These are phyloP conservation scores for Dicaeum eximium DNA, from an alignment of 2,113 vertebrate species.

Conservation along the genomic window DNA sequence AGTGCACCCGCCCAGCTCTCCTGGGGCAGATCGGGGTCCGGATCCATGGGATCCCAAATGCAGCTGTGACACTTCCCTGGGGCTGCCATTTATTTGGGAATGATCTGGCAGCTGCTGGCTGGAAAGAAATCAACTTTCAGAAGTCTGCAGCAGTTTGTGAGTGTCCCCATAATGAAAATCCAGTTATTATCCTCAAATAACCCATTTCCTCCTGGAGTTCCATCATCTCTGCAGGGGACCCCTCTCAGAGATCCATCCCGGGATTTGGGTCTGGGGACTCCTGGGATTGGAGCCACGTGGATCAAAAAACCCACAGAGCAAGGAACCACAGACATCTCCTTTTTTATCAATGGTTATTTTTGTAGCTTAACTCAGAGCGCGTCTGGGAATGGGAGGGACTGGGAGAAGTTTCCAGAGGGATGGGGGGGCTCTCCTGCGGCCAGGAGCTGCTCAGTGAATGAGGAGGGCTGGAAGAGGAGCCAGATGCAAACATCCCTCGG, in stretches of 20 bases:
- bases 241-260: not conserved
- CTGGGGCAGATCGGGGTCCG: not conserved
- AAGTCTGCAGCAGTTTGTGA: not conserved
- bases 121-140: not conserved
- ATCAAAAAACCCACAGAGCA: fast-evolving
- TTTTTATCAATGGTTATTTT: not conserved
- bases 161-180: not conserved
- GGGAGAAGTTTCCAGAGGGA: not conserved
- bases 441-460: not conserved
- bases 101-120: not conserved
- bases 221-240: not conserved
- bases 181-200: not conserved
- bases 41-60: fast-evolving
- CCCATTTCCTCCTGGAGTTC: not conserved
- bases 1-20: not conserved
- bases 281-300: fast-evolving
- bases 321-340: fast-evolving
- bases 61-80: fast-evolving
- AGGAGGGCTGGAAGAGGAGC: not conserved
- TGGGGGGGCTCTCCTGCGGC: not conserved
- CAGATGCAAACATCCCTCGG: not conserved
- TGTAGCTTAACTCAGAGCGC: fast-evolving
- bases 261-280: not conserved
- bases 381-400: not conserved
- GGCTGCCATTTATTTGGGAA: not conserved